phyloP scores from a whole-genome alignment of 2,113 vertebrate genomes.

The Candoia aspera region DNA sequence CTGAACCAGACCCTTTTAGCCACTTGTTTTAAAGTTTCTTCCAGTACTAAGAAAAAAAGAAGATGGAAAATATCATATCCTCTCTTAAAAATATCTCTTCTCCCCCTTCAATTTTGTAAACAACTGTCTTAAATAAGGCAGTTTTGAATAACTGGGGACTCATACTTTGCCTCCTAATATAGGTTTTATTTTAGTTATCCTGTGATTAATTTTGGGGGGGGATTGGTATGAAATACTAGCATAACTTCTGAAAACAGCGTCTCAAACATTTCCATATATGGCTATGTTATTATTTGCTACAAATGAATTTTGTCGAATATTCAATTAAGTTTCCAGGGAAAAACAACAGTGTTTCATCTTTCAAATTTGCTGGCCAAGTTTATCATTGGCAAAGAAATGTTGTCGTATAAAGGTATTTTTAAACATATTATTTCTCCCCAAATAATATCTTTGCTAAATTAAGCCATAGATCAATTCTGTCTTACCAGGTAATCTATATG shows the following conservation, averaged over 20 bases:
- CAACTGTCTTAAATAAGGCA: neutral
- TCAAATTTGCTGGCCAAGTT: constrained; percentile 48
- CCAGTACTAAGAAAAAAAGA: neutral
- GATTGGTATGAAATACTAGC: constrained; percentile 56
- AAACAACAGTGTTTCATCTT: constrained; percentile 59
- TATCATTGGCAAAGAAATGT: constrained; percentile 57
- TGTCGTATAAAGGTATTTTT: constrained; percentile 42
- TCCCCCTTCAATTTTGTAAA: neutral
- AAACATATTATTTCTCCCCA: constrained; percentile 49
- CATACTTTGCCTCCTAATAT: neutral
- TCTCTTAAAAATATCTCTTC: neutral
- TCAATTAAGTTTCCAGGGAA: constrained; percentile 60
- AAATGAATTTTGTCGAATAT: constrained; percentile 65
- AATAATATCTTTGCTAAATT: constrained; percentile 59
- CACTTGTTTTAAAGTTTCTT: neutral
- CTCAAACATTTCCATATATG: constrained; percentile 54
- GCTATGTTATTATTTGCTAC: constrained; percentile 55
- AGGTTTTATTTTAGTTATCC: neutral
- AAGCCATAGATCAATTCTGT: constrained; percentile 39
- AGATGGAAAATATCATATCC: neutral
- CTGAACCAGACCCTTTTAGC: neutral
- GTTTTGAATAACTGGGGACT: neutral
- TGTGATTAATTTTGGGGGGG: neutral
- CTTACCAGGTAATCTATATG: neutral
- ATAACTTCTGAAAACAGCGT: constrained; percentile 45